Evolutionary conservation across 1,140 invertebrate species (phyloP).

Genomic region (Teleogryllus occipitalis): DNA sequence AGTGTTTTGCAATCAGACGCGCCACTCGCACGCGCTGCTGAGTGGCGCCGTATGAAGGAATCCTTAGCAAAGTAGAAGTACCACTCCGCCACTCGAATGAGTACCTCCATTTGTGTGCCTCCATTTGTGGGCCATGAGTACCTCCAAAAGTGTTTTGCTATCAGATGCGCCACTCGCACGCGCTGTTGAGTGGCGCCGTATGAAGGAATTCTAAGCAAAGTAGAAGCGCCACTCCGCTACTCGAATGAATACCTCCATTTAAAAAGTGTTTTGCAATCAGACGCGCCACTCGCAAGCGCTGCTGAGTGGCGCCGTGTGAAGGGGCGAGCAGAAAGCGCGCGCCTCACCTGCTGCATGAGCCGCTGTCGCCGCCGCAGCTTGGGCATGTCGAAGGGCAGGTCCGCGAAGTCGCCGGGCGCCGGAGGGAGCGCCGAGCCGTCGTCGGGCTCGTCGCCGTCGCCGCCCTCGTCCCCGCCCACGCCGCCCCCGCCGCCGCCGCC

Average conservation of each 20-base stretch:
- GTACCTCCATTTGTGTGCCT: conserved; percentile 35
- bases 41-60: no score
- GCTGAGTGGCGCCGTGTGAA: no score
- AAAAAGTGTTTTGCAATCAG: neutral
- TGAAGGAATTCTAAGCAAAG: conserved; percentile 74
- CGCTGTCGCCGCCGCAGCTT: conserved; percentile 62
- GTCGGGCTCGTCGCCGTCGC: neutral
- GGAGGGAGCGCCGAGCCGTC: neutral
- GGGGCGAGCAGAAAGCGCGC: conserved; percentile 64
- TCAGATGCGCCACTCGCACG: conserved; percentile 24
- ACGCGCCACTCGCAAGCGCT: no score
- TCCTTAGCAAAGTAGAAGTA: conserved; percentile 56
- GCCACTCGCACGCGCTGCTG: no score
- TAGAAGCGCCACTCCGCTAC: conserved; percentile 31
- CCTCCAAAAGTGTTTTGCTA: conserved; percentile 42
- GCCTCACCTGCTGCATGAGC: conserved; percentile 44
- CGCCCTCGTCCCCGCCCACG: no score
- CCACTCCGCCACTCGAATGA: no score
- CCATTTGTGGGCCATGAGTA: conserved; percentile 72
- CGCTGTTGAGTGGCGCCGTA: no score
- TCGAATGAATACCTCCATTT: no score
- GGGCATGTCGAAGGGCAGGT: conserved; percentile 84
- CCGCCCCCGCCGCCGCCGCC: conserved; percentile 15
- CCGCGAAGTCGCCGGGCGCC: conserved; percentile 47
- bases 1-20: conserved; percentile 17